Evolutionary conservation across 2,888 invertebrate genomes (phyloP).

Genomic region (Lydus trimaculatus): DNA sequence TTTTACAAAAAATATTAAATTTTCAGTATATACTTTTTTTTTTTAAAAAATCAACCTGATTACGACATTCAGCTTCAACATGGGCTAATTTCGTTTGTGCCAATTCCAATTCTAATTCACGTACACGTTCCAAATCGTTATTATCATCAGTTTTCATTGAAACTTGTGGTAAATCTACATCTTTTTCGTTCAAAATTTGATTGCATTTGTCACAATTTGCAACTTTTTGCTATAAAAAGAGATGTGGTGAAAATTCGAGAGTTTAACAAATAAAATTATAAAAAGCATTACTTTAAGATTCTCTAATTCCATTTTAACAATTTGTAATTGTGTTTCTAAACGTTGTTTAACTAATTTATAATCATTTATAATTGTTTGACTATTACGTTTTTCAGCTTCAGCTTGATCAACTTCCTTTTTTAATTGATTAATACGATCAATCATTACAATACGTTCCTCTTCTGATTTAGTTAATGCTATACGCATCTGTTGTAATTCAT

Average conservation of each 20-base stretch:
- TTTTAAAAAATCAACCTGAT: slow-evolving; percentile 65
- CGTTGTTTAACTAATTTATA: slow-evolving; percentile 93
- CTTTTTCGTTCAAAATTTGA: slow-evolving; percentile 31
- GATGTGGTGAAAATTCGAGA: no score
- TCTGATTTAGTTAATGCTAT: slow-evolving; percentile 71
- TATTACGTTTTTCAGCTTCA: slow-evolving; percentile 75
- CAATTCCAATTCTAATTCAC: slow-evolving; percentile 92
- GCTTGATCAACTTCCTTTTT: slow-evolving; percentile 78
- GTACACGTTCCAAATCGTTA: slow-evolving; percentile 67
- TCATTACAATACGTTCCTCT: slow-evolving; percentile 65
- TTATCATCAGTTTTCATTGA: slow-evolving; percentile 34
- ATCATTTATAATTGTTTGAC: slow-evolving; percentile 84
- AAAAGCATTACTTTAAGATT: slow-evolving; percentile 67
- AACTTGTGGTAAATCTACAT: slow-evolving; percentile 16
- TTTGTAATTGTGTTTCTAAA: slow-evolving; percentile 80
- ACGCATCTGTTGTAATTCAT: slow-evolving; percentile 66
- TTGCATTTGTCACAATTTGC: slow-evolving; percentile 65
- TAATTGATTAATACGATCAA: slow-evolving; percentile 70
- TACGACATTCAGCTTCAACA: slow-evolving; percentile 96
- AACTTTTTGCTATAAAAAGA: slow-evolving; percentile 63
- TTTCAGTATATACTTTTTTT: background rate
- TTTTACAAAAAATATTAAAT: background rate
- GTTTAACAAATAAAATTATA: background rate
- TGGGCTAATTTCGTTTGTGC: slow-evolving; percentile 97
- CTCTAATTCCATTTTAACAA: slow-evolving; percentile 68